Evolutionary conservation across 2,888 invertebrate genomes (phyloP).

Genomic region (Xiphydria camelus): DNA sequence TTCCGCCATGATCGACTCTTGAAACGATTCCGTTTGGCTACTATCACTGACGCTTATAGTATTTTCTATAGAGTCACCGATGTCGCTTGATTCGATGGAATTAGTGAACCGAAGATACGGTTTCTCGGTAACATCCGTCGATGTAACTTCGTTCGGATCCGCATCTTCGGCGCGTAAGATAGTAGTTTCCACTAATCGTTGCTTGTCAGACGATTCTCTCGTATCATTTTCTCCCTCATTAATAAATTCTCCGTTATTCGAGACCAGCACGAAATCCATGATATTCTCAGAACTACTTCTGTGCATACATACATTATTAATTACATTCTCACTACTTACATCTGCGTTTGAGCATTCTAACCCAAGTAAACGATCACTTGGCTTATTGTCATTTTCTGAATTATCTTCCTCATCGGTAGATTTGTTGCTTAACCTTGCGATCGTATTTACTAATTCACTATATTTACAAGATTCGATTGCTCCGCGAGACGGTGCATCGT

Average conservation of each 20-base stretch:
- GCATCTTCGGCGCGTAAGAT: no score
- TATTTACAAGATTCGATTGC: conserved; percentile 27
- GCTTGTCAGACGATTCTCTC: conserved; percentile 57
- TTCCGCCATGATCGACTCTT: conserved; percentile 57
- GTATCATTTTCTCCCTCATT: conserved; percentile 59
- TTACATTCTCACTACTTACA: conserved; percentile 10
- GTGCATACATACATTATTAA: conserved; percentile 11
- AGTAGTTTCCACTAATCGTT: no score
- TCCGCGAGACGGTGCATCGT: conserved; percentile 5
- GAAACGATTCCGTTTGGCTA: conserved; percentile 62
- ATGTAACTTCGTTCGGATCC: no score
- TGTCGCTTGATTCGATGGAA: conserved; percentile 71
- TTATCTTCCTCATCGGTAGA: conserved; percentile 20
- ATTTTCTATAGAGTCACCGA: conserved; percentile 62
- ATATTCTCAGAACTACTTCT: conserved; percentile 37
- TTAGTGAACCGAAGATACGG: conserved; percentile 66
- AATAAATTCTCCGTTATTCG: conserved; percentile 37
- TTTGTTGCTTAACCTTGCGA: conserved; percentile 32
- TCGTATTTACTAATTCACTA: conserved; percentile 33
- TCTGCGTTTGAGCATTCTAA: conserved; percentile 13
- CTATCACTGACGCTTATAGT: conserved; percentile 67
- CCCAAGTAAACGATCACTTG: conserved; percentile 17
- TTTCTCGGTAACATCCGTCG: no score
- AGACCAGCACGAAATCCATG: conserved; percentile 44
- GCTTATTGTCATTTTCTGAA: conserved; percentile 34